Conservation (phyloP, 1,140 invertebrate genomes). For the Diorhabda sublineata region DNA sequence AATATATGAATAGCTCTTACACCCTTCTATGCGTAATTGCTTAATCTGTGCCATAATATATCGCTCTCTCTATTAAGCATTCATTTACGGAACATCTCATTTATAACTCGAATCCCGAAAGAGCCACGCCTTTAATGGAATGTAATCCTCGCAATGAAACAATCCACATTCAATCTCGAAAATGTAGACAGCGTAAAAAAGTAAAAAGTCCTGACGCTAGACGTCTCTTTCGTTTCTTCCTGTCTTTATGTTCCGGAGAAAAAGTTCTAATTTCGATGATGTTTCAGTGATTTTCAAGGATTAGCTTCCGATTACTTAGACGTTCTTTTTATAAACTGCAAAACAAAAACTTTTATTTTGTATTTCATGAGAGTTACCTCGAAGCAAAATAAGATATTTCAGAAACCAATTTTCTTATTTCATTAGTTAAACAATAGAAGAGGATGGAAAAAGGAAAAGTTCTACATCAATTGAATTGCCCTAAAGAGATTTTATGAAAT, state of each 20-base stretch:
- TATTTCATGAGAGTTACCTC: too few species aligned
- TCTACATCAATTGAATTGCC: too few species aligned
- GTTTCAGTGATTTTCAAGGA: constrained; percentile 2
- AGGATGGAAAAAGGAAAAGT: too few species aligned
- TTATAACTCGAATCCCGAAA: constrained; percentile 6
- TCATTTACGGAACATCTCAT: constrained; percentile 7
- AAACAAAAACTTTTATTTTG: not conserved
- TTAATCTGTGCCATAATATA: constrained; percentile 6
- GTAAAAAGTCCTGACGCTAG: not conserved
- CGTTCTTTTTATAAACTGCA: not conserved
- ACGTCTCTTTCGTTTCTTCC: constrained; percentile 5
- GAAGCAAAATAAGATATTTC: too few species aligned
- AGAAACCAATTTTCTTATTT: too few species aligned
- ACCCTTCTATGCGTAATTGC: not conserved
- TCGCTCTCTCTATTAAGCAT: constrained; percentile 8
- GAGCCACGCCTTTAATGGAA: not conserved
- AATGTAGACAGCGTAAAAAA: constrained; percentile 4
- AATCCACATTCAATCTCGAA: constrained; percentile 9
- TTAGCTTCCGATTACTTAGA: constrained; percentile 1
- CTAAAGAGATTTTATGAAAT: too few species aligned
- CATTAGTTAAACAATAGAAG: too few species aligned
- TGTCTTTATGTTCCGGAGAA: constrained; percentile 1
- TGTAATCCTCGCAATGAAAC: constrained; percentile 6
- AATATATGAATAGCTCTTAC: constrained; percentile 1
- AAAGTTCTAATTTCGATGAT: constrained; percentile 3